Conservation (phyloP, 2,888 invertebrate genomes). For the Folsomia manolachei region DNA sequence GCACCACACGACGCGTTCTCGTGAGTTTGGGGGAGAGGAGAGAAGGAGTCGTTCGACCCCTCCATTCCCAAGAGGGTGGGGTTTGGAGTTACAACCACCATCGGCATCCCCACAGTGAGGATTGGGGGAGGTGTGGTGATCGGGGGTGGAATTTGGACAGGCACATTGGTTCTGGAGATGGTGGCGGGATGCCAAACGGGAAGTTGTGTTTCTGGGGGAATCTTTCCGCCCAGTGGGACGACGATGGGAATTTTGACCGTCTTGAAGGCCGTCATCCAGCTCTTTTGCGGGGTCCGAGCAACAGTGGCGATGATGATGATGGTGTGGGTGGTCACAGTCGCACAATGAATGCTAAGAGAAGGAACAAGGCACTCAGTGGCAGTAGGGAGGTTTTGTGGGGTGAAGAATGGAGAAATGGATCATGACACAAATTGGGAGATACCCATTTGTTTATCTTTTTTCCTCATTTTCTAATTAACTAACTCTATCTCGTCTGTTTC, state of each 20-base stretch:
- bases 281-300: neutral
- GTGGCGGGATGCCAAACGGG: slow-evolving; percentile 13
- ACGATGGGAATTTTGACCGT: neutral
- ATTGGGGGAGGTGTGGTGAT: no score
- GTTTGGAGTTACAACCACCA: neutral
- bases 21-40: neutral
- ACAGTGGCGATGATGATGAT: slow-evolving; percentile 10
- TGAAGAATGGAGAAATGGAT: no score
- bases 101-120: neutral
- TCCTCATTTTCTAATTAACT: no score
- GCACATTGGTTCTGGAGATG: slow-evolving; percentile 49
- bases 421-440: no score
- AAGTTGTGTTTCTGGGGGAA: slow-evolving; percentile 31
- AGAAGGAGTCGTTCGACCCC: neutral
- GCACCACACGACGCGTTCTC: slow-evolving; percentile 44
- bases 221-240: slow-evolving; percentile 18
- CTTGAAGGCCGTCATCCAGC: neutral
- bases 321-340: slow-evolving; percentile 37
- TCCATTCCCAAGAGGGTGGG: neutral
- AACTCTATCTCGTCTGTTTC: no score
- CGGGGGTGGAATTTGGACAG: no score
- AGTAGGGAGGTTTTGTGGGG: neutral
- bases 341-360: slow-evolving; percentile 14
- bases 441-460: no score
- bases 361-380: no score